These are phyloP conservation scores for Tetramorium simillimum DNA, from an alignment of 1,140 invertebrate species.

Conservation along the genomic window DNA sequence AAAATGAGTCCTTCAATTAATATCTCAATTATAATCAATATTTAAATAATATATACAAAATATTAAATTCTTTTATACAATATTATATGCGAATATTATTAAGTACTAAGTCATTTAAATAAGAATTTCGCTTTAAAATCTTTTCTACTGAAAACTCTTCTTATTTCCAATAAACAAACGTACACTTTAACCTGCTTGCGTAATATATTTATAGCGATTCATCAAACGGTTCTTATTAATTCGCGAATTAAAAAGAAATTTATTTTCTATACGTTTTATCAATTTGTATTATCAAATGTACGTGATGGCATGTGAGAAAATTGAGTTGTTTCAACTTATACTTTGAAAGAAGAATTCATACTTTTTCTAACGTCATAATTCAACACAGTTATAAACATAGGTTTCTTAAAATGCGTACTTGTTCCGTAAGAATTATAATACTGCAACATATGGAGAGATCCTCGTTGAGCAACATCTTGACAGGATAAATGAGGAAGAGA, in stretches of 20 bases:
- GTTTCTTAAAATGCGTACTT: constrained; percentile 81
- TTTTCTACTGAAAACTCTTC: neutral
- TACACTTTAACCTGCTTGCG: neutral
- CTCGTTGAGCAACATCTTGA: constrained; percentile 83
- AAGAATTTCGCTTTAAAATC: neutral
- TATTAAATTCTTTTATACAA: no score
- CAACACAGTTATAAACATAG: neutral
- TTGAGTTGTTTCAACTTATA: neutral
- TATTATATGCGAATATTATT: no score
- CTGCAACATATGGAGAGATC: constrained; percentile 87
- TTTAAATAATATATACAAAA: neutral
- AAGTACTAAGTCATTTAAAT: neutral
- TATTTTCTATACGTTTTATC: neutral
- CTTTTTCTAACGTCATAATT: neutral
- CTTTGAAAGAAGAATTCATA: neutral
- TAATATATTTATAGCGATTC: neutral
- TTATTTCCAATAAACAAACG: neutral
- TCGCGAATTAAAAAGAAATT: neutral
- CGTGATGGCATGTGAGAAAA: neutral
- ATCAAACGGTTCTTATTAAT: neutral
- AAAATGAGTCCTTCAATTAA: neutral
- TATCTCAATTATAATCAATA: neutral
- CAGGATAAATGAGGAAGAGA: constrained; percentile 86
- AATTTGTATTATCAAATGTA: neutral
- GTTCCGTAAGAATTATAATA: constrained; percentile 88